These are phyloP conservation scores for Saguinus imperator DNA, from an alignment of 2,113 vertebrate species.

Conservation along the genomic window DNA sequence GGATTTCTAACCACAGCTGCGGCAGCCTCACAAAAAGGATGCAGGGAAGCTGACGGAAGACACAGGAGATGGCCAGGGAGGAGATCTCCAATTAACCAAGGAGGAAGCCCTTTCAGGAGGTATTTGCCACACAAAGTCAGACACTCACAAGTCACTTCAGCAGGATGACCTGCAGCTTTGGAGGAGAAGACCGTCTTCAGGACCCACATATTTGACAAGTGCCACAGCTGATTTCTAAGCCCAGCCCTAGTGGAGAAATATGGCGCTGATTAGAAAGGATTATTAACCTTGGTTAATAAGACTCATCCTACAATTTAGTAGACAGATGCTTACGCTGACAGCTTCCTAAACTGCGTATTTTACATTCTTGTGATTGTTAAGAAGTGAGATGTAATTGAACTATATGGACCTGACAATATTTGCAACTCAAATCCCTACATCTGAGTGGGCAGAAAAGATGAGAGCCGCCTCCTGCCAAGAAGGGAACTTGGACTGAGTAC, in stretches of 20 bases:
- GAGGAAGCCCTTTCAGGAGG: background rate
- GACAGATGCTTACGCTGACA: background rate
- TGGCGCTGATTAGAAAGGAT: background rate
- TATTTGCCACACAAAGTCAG: background rate
- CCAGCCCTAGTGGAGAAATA: background rate
- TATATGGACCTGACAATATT: background rate
- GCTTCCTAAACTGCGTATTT: background rate
- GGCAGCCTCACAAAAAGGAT: background rate
- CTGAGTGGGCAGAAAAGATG: background rate
- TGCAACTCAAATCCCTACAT: background rate
- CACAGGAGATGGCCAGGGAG: background rate
- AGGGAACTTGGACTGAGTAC: fast-evolving
- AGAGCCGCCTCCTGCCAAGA: background rate
- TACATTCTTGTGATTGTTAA: background rate
- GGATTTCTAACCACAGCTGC: background rate
- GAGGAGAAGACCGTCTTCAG: background rate
- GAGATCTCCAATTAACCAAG: background rate
- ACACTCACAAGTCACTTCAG: background rate
- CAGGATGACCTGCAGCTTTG: background rate
- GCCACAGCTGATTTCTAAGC: background rate
- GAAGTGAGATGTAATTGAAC: too few relatives aligned
- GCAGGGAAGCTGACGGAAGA: background rate
- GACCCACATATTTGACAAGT: background rate
- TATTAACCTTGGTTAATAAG: background rate
- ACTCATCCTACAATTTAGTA: background rate